phyloP scores from a whole-genome alignment of 2,113 vertebrate genomes.

The Apteryx owenii region DNA sequence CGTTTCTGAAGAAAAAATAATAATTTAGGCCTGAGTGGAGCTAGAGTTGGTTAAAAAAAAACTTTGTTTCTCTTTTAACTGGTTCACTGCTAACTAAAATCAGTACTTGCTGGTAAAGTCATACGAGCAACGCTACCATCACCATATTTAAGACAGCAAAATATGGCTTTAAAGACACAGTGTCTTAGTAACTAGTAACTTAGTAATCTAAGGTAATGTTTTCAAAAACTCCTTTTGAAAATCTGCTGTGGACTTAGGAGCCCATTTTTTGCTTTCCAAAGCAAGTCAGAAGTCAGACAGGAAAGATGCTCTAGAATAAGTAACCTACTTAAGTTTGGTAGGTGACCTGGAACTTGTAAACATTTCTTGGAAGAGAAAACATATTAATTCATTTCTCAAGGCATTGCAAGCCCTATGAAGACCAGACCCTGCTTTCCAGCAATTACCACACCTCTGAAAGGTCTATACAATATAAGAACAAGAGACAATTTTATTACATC shows the following conservation, averaged over 20 bases:
- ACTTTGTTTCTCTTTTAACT: constrained; percentile 62
- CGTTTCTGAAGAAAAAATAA: constrained; percentile 67
- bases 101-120: neutral
- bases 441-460: neutral
- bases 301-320: neutral
- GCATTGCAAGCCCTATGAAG: neutral
- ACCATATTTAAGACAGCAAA: neutral
- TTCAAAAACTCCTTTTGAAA: neutral
- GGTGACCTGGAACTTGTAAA: neutral
- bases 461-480: fast-evolving
- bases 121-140: neutral
- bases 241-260: neutral
- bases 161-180: neutral
- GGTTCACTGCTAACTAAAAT: constrained; percentile 62
- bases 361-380: neutral
- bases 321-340: neutral
- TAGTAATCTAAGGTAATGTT: neutral
- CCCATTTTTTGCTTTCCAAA: neutral
- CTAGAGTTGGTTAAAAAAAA: constrained; percentile 17
- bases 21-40: constrained; percentile 73
- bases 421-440: neutral
- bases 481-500: neutral
- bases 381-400: neutral
- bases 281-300: neutral
- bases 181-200: neutral